phyloP scores from a whole-genome alignment of 2,888 invertebrate genomes.

The Scrobipalpa costella region DNA sequence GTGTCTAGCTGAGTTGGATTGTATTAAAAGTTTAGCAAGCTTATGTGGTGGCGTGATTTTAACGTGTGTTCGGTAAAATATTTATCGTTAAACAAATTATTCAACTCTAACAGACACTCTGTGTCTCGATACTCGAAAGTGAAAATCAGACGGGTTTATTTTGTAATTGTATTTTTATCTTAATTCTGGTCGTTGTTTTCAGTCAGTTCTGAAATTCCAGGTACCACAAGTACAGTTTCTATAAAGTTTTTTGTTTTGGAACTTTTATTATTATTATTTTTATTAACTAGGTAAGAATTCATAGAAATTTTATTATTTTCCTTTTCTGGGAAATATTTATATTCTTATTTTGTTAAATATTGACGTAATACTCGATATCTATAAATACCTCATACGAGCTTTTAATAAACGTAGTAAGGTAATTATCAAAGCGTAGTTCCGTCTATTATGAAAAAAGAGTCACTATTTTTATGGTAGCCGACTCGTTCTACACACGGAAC shows the following conservation, averaged over 20 bases:
- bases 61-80: slow-evolving; percentile 19
- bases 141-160: background rate
- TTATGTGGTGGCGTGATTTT: slow-evolving; percentile 6
- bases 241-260: too few relatives aligned
- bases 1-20: slow-evolving; percentile 44
- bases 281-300: too few relatives aligned
- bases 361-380: too few relatives aligned
- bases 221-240: background rate
- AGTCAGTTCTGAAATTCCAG: background rate
- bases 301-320: too few relatives aligned
- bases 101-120: background rate
- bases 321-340: too few relatives aligned
- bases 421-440: too few relatives aligned
- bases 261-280: too few relatives aligned
- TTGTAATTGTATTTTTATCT: background rate
- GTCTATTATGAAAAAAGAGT: background rate
- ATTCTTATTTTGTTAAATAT: too few relatives aligned
- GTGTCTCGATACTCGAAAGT: background rate
- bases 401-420: too few relatives aligned
- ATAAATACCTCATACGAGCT: too few relatives aligned
- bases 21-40: slow-evolving; percentile 55
- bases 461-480: background rate
- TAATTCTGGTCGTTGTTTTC: background rate
- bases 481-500: slow-evolving; percentile 5
- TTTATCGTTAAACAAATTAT: slow-evolving; percentile 13